phyloP scores from a whole-genome alignment of 2,797 vertebrate species.

The Spinus olivaceus region DNA sequence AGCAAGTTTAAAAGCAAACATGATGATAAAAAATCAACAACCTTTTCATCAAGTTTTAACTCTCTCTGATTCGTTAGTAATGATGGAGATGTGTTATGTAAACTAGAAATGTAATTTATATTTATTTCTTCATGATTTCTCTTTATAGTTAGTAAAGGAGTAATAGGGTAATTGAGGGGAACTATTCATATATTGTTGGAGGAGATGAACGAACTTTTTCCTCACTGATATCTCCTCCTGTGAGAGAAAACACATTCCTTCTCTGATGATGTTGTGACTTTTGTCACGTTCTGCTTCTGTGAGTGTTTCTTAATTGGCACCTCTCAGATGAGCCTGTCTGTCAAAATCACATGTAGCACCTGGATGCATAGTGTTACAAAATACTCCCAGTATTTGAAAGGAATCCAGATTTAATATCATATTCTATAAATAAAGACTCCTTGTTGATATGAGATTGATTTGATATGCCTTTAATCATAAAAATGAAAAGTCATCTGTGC shows the following conservation, averaged over 20 bases:
- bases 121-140: background rate
- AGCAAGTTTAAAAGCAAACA: slow-evolving; percentile 33
- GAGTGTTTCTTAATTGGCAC: slow-evolving; percentile 63
- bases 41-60: slow-evolving; percentile 7
- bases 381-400: slow-evolving; percentile 44
- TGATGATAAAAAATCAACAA: background rate
- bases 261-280: slow-evolving; percentile 58
- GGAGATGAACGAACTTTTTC: background rate
- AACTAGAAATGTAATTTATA: background rate
- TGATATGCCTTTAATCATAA: slow-evolving; percentile 38
- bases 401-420: slow-evolving; percentile 40
- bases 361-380: slow-evolving; percentile 27
- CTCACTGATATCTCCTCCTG: background rate
- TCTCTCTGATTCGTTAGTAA: background rate
- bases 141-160: background rate
- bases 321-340: slow-evolving; percentile 39
- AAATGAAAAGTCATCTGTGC: background rate
- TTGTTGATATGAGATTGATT: slow-evolving; percentile 19
- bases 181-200: background rate
- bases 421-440: slow-evolving; percentile 44
- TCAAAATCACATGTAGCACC: slow-evolving; percentile 48
- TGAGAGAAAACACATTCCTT: slow-evolving; percentile 29
- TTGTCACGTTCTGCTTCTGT: slow-evolving; percentile 50
- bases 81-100: background rate
- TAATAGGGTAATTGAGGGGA: slow-evolving; percentile 3